phyloP scores from a whole-genome alignment of 2,797 vertebrate species.

The Pipistrellus pygmaeus region DNA sequence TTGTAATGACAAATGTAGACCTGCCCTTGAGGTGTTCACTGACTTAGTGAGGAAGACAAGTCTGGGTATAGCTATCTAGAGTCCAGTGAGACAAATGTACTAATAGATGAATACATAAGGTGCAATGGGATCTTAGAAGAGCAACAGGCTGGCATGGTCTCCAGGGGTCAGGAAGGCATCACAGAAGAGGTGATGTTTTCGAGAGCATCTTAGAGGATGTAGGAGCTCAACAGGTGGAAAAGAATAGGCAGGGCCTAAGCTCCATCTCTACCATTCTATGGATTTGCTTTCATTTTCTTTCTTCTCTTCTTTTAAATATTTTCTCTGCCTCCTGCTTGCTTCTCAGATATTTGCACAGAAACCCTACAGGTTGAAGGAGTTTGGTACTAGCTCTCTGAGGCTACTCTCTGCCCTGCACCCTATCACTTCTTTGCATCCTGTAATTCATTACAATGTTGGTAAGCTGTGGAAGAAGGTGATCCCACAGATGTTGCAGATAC shows the following conservation, averaged over 20 bases:
- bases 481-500: conserved; percentile 28
- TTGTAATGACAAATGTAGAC: neutral
- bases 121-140: neutral
- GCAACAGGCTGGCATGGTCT: neutral
- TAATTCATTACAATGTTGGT: neutral
- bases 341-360: conserved; percentile 26
- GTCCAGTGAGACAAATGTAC: neutral
- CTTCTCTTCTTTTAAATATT: neutral
- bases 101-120: neutral
- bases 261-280: neutral
- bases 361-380: neutral
- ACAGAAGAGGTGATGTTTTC: neutral
- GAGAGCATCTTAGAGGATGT: neutral
- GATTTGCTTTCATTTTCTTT: neutral
- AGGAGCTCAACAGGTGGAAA: neutral
- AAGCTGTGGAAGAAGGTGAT: conserved; percentile 32
- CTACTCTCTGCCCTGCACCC: neutral
- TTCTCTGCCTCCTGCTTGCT: neutral
- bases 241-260: neutral
- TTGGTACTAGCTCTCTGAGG: conserved; percentile 15
- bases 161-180: neutral
- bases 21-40: neutral
- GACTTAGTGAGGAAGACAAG: neutral
- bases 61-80: neutral
- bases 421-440: conserved; percentile 1